phyloP scores from a whole-genome alignment of 2,113 vertebrate genomes.

The Calyptomena viridis region DNA sequence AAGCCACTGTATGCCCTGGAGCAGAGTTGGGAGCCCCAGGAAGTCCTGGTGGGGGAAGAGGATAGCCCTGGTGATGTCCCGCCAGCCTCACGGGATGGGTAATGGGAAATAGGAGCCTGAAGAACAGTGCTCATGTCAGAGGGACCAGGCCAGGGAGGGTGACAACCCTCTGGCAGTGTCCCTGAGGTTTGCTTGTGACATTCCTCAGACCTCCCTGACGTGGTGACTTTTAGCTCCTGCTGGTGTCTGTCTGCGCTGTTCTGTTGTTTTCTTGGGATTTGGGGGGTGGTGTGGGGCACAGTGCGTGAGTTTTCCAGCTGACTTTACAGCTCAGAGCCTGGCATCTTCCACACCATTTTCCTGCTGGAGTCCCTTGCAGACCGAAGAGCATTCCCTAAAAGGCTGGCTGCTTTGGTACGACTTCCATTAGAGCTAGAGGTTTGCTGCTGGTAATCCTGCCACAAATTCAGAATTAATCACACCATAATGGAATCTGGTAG shows the following conservation, averaged over 20 bases:
- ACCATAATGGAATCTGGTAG: constrained; percentile 69
- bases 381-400: neutral
- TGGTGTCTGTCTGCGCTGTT: neutral
- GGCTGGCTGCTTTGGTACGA: neutral
- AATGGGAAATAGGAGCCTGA: neutral
- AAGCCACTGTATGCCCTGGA: neutral
- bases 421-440: neutral
- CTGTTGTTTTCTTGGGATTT: neutral
- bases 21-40: neutral
- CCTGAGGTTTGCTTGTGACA: neutral
- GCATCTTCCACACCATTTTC: neutral
- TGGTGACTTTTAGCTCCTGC: neutral
- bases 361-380: neutral
- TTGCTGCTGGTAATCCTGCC: constrained; percentile 58
- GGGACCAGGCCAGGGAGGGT: neutral
- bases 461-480: constrained; percentile 72
- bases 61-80: neutral
- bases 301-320: neutral
- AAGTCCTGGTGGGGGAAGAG: neutral
- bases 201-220: neutral
- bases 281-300: neutral
- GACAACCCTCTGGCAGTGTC: neutral
- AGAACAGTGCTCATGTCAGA: neutral
- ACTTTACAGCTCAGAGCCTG: neutral
- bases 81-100: fast-evolving